A percentile compares a stretch with the other conserved stretches of the same genome.
Conservation (phyloP, 2,113 vertebrate species). For the Heterotis niloticus region DNA sequence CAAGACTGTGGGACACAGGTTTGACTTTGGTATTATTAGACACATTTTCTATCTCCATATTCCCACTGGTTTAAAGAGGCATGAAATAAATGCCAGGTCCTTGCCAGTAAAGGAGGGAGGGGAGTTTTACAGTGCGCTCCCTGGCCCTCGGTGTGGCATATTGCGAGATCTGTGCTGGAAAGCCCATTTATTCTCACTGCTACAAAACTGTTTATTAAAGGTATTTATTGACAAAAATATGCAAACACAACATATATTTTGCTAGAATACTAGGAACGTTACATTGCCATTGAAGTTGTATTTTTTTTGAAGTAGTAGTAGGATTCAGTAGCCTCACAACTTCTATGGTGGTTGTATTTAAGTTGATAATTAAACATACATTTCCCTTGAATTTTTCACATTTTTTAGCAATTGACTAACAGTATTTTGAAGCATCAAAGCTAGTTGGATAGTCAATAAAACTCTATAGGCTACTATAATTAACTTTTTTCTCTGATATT, state of each 20-base stretch:
- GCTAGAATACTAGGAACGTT: too few species aligned
- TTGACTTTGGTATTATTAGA: conserved; percentile 68
- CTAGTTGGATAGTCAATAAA: neutral
- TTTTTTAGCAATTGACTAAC: too few species aligned
- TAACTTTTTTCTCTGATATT: neutral
- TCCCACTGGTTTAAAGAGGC: conserved; percentile 62
- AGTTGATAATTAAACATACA: too few species aligned
- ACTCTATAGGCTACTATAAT: neutral
- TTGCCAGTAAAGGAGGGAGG: conserved; percentile 51
- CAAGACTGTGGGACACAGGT: conserved; percentile 55
- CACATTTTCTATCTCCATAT: conserved; percentile 52
- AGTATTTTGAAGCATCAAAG: too few species aligned
- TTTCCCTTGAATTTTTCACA: neutral
- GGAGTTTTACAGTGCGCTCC: conserved; percentile 38
- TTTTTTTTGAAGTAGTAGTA: neutral
- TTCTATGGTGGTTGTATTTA: neutral
- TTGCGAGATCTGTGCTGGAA: conserved; percentile 48
- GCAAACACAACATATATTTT: conserved; percentile 17
- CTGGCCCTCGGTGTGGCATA: conserved; percentile 34
- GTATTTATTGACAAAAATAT: conserved; percentile 20
- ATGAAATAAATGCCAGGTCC: conserved; percentile 63
- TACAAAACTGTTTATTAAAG: too few species aligned
- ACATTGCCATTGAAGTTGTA: too few species aligned
- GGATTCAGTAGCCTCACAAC: neutral
- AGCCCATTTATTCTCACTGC: conserved; percentile 39